These are phyloP conservation scores for Drosophila varians DNA, from an alignment of 1,140 invertebrate species.

Conservation along the genomic window DNA sequence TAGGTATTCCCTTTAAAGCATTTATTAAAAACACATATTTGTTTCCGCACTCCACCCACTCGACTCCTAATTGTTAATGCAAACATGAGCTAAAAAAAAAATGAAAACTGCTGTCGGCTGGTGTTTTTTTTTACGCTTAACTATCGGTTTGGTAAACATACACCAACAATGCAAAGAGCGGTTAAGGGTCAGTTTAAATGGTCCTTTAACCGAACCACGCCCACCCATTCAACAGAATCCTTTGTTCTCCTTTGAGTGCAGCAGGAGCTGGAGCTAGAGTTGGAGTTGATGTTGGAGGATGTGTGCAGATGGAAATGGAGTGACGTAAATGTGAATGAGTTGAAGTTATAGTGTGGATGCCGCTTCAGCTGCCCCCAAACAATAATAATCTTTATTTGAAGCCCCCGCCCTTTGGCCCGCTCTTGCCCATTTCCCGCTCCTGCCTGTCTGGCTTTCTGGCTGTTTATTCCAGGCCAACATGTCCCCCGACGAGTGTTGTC, in stretches of 20 bases:
- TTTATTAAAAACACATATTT: neutral
- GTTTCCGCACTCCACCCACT: neutral
- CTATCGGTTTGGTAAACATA: conserved; percentile 45
- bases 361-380: conserved; percentile 42
- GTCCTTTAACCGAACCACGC: conserved; percentile 51
- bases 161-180: conserved; percentile 21
- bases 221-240: conserved; percentile 55
- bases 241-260: conserved; percentile 17
- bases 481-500: conserved; percentile 68
- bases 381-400: conserved; percentile 71
- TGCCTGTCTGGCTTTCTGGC: conserved; percentile 55
- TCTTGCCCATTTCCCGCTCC: conserved; percentile 1
- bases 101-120: conserved; percentile 10
- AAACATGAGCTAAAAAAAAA: conserved; percentile 52
- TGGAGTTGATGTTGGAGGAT: neutral
- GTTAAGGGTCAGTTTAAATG: conserved; percentile 55
- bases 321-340: conserved; percentile 36
- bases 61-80: conserved; percentile 51
- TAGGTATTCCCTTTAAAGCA: neutral
- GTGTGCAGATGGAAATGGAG: conserved; percentile 13
- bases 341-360: conserved; percentile 45
- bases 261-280: neutral
- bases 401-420: neutral
- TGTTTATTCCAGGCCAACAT: conserved; percentile 53
- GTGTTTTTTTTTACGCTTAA: conserved; percentile 47